Conservation (phyloP, 2,888 invertebrate species). For the Drosophila hamatofila region DNA sequence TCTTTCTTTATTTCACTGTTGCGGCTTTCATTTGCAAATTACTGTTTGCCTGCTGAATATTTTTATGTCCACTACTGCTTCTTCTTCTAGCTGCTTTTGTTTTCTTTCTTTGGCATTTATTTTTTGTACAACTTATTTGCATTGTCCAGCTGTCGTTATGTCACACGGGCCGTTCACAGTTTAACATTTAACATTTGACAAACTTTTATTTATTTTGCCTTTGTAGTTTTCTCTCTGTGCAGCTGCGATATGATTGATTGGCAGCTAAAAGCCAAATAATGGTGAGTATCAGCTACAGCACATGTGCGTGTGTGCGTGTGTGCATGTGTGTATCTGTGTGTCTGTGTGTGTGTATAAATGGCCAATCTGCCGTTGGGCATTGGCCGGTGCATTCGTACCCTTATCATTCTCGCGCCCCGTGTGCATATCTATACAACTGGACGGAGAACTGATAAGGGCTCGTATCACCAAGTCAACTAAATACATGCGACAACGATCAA, state of each 20-base stretch:
- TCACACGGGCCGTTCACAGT: conserved; percentile 32
- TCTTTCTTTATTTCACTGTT: conserved; percentile 29
- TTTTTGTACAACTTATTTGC: conserved; percentile 25
- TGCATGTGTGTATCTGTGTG: conserved; percentile 4
- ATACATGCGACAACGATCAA: conserved; percentile 14
- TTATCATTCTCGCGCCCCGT: conserved; percentile 98
- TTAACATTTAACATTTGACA: conserved; percentile 54
- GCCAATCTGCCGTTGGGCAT: conserved; percentile 43
- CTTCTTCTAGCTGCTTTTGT: conserved; percentile 9
- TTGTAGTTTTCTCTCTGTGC: conserved; percentile 12
- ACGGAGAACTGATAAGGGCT: conserved; percentile 99
- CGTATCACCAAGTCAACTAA: conserved; percentile 87
- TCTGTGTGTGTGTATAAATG: conserved; percentile 31
- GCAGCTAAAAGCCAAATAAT: conserved; percentile 56
- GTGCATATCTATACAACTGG: conserved; percentile 92
- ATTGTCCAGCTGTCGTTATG: conserved; percentile 52
- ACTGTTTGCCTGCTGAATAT: conserved; percentile 58
- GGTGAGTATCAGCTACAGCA: conserved; percentile 50
- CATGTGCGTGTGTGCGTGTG: background rate
- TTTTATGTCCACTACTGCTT: conserved; percentile 39
- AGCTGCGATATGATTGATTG: conserved; percentile 69
- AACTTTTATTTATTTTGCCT: conserved; percentile 10
- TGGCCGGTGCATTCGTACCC: conserved; percentile 88
- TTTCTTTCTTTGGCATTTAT: conserved; percentile 12
- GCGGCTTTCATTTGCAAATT: conserved; percentile 72